Conservation (phyloP, 2,888 invertebrate genomes). For the Thymelicus lineola region DNA sequence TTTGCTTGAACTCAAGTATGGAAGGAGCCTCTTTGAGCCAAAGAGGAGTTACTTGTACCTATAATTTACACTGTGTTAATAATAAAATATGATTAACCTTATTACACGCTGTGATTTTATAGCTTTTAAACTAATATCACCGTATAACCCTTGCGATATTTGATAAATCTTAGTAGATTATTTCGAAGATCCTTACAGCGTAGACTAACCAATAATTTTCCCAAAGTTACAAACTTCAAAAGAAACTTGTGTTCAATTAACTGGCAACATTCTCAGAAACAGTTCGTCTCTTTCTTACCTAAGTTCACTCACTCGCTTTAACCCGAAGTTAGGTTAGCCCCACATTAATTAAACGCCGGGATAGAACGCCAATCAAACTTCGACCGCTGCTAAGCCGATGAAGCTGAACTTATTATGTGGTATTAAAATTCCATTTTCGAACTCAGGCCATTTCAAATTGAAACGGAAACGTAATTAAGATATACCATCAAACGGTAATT, state of each 20-base stretch:
- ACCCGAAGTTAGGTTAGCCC: conserved; percentile 65
- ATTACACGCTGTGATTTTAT: too few relatives aligned
- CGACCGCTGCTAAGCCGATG: conserved; percentile 80
- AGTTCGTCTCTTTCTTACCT: conserved; percentile 58
- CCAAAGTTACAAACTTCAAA: conserved; percentile 61
- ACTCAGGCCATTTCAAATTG: conserved; percentile 67
- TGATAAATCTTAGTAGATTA: conserved; percentile 38
- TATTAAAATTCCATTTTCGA: conserved; percentile 81
- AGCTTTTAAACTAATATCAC: neutral
- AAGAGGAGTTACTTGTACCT: too few relatives aligned
- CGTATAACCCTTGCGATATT: conserved; percentile 2
- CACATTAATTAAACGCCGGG: conserved; percentile 81
- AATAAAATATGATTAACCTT: too few relatives aligned
- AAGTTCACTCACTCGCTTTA: conserved; percentile 56
- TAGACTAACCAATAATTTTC: conserved; percentile 56
- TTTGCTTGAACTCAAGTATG: too few relatives aligned
- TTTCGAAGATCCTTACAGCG: conserved; percentile 42
- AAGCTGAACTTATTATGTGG: conserved; percentile 81
- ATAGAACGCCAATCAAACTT: conserved; percentile 83
- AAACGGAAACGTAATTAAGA: conserved; percentile 60
- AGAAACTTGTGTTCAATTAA: conserved; percentile 71
- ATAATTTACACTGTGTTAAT: too few relatives aligned
- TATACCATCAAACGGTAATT: conserved; percentile 55
- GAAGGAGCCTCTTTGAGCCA: too few relatives aligned
- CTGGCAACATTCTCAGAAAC: conserved; percentile 73